A percentile compares a stretch with the other conserved stretches of the same genome.
Conservation (phyloP, 2,797 vertebrate genomes). For the Sebastes baramenuke region DNA sequence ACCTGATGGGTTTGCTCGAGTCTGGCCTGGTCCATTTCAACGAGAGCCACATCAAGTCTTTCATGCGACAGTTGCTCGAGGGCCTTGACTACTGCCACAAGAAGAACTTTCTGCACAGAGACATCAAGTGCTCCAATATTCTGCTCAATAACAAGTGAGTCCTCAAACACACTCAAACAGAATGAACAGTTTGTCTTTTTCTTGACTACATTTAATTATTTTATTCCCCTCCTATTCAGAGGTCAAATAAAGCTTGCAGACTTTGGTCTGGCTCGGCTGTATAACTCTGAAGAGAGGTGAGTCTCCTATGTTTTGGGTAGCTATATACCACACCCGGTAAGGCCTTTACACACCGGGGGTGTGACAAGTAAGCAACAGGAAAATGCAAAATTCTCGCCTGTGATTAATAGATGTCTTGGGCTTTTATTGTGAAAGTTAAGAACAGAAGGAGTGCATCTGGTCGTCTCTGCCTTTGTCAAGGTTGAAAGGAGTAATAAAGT, state of each 20-base stretch:
- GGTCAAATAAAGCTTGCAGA: constrained; percentile 98
- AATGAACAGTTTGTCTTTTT: neutral
- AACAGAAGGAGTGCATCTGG: too few species aligned
- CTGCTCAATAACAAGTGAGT: constrained; percentile 96
- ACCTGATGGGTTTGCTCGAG: constrained; percentile 98
- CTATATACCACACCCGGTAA: neutral
- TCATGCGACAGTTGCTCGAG: constrained; percentile 98
- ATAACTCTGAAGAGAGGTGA: constrained; percentile 99
- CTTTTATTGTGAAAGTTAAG: too few species aligned
- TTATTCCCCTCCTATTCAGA: constrained; percentile 71
- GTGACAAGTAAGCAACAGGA: too few species aligned
- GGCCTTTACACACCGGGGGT: too few species aligned
- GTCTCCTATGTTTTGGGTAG: neutral
- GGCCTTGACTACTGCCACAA: constrained; percentile 99
- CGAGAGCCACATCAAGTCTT: constrained; percentile 97
- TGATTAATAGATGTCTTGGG: too few species aligned
- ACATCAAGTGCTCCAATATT: constrained; percentile 99
- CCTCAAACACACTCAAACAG: neutral
- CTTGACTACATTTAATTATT: neutral
- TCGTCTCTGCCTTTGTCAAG: too few species aligned
- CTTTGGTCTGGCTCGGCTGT: constrained; percentile 96
- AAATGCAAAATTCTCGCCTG: too few species aligned
- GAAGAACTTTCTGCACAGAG: constrained; percentile 98
- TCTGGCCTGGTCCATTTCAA: constrained; percentile 98
- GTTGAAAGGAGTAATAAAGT: too few species aligned